Base-by-base conservation (phyloP, 2,113 vertebrate species). In the Phalacrocorax aristotelis region DNA sequence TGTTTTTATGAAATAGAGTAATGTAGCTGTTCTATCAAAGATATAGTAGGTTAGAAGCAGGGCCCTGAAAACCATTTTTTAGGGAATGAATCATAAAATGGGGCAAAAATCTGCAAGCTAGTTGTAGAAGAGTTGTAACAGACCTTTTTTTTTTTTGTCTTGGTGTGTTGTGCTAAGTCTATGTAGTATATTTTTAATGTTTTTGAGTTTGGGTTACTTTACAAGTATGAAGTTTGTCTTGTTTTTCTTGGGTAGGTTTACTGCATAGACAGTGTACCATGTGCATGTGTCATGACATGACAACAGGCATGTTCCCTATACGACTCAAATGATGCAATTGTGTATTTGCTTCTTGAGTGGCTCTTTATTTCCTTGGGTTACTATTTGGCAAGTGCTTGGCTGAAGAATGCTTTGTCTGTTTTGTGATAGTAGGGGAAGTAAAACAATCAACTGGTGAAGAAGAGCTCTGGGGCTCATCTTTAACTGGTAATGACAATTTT, bases 191-290 rank as follows among this genome's bases (percentile, higher is more conserved):
- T 69, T 36, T 64, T 30, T 60, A 68, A 29, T 65, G 44, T 13
- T 85, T 75, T 87, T 89, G 54, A 58, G 80, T 77, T 64, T 84
- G 30, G 48, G 27, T 72, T 94, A 38, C 69, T 78, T 8, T 90
- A 9, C 1, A 46, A 48, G 7, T 29, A 30, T 42, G 19, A 40
- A 57, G 36, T 76, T 95, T 95, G 61, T 81, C 29, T 75, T 84
- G 49, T 70, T 48, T n/a, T 52, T 66, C 79, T 49, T 62, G 9
- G 15, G 20, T 12, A 57, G 13, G 4, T 61, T 90, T 95, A 61
- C 34, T 42, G 42, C 42, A 42, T 42, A 42, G 42, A 15, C 15
- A 15, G 42, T 42, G 42, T 15, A 42, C 42, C 42, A 42, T 42
- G 42, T 15, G 42, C 42, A 42, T 42, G 42, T 42, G 42, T 42